These are phyloP conservation scores for Steinernema feltiae DNA, from an alignment of 1,140 invertebrate species.

Conservation along the genomic window DNA sequence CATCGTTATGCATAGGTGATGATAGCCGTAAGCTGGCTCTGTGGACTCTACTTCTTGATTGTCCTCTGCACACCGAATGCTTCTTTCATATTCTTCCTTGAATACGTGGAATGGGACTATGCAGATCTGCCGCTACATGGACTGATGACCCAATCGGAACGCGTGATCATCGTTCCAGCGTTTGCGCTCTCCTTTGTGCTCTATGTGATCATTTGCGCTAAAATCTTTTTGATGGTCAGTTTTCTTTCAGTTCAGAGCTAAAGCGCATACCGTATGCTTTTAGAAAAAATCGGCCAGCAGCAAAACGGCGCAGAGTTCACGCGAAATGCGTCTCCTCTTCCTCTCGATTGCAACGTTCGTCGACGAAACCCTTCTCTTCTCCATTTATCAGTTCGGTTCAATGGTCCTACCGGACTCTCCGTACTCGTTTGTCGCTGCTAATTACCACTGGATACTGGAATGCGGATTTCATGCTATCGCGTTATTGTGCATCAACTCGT, in stretches of 20 bases:
- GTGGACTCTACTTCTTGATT: not conserved
- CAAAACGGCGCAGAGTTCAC: too few relatives aligned
- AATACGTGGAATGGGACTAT: not conserved
- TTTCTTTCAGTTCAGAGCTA: too few relatives aligned
- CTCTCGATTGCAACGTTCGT: not conserved
- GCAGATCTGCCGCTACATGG: not conserved
- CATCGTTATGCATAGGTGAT: too few relatives aligned
- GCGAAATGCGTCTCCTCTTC: not conserved
- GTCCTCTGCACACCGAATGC: not conserved
- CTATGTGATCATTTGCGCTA: not conserved
- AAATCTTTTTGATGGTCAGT: not conserved
- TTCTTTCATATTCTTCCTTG: not conserved
- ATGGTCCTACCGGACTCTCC: not conserved
- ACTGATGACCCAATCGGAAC: not conserved
- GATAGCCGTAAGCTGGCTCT: not conserved
- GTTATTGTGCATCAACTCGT: not conserved
- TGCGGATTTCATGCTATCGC: not conserved
- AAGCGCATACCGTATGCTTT: not conserved
- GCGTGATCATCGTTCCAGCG: not conserved
- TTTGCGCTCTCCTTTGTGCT: not conserved
- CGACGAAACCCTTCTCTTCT: constrained; percentile 3
- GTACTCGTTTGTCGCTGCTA: not conserved
- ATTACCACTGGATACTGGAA: not conserved
- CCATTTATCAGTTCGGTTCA: not conserved
- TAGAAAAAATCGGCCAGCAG: not conserved